Conservation (phyloP, 2,797 vertebrate species). For the Hypotaenidia philippensis region DNA sequence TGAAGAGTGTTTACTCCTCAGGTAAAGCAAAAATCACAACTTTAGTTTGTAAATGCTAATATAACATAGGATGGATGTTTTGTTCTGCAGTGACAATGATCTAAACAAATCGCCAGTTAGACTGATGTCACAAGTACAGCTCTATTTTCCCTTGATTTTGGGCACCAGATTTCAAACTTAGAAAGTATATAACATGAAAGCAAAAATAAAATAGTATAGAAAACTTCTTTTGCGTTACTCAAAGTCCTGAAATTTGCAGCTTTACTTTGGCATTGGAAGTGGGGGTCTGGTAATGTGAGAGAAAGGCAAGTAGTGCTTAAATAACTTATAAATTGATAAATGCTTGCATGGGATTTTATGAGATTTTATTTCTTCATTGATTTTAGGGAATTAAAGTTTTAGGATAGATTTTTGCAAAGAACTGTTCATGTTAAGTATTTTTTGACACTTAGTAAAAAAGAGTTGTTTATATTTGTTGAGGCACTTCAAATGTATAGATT, state of each 20-base stretch:
- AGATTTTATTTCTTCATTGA: neutral
- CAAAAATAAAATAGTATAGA: neutral
- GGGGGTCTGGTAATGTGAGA: neutral
- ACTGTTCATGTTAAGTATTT: neutral
- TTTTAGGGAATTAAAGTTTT: neutral
- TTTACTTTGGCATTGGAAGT: neutral
- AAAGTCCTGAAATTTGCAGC: neutral
- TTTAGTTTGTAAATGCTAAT: neutral
- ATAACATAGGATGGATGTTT: neutral
- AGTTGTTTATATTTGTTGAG: neutral
- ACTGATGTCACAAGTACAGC: neutral
- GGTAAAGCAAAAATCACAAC: neutral
- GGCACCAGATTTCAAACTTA: neutral
- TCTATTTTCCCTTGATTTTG: neutral
- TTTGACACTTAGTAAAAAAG: neutral
- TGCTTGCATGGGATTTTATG: neutral
- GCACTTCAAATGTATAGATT: neutral
- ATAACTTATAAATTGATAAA: neutral
- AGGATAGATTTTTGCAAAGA: neutral
- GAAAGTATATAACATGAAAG: neutral
- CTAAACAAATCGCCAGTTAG: neutral
- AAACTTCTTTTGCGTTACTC: neutral
- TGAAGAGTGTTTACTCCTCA: neutral
- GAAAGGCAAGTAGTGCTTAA: neutral
- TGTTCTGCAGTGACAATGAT: neutral